Evolutionary conservation across 2,797 vertebrate genomes (phyloP).

Genomic region (Trematomus bernacchii): DNA sequence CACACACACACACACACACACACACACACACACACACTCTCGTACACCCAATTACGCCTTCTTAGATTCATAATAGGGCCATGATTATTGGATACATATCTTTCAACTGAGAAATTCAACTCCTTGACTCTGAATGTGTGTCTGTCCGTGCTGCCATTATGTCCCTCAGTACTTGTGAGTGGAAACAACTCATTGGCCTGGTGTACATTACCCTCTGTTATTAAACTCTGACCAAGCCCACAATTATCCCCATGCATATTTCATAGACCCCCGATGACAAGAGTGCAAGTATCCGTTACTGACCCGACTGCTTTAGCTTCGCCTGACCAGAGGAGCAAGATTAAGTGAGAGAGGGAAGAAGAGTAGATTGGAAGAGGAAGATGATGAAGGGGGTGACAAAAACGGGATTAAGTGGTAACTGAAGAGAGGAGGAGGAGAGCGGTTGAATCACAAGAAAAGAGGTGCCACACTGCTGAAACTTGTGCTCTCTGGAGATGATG

Average conservation of each 20-base stretch:
- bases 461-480: slow-evolving; percentile 23
- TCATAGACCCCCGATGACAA: slow-evolving; percentile 68
- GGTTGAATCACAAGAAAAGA: not conserved
- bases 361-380: slow-evolving; percentile 27
- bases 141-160: slow-evolving; percentile 33
- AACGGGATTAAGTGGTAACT: slow-evolving; percentile 37
- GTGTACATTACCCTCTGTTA: slow-evolving; percentile 74
- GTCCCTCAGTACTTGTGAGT: slow-evolving; percentile 29
- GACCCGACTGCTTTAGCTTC: slow-evolving; percentile 35
- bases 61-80: slow-evolving; percentile 34
- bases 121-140: slow-evolving; percentile 16
- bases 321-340: slow-evolving; percentile 40
- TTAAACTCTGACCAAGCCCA: slow-evolving; percentile 79
- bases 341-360: slow-evolving; percentile 27
- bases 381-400: slow-evolving; percentile 23
- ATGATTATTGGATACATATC: slow-evolving; percentile 45
- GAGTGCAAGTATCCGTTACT: slow-evolving; percentile 79
- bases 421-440: not conserved
- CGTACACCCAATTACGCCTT: not conserved
- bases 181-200: slow-evolving; percentile 42
- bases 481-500: slow-evolving; percentile 27
- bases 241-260: slow-evolving; percentile 84
- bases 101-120: slow-evolving; percentile 51
- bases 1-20: slow-evolving; percentile 31
- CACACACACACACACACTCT: slow-evolving; percentile 8